Evolutionary conservation across 2,113 vertebrate species (phyloP), one percentile per base, ranked within the genome.

Genomic region (Collichthys lucidus): DNA sequence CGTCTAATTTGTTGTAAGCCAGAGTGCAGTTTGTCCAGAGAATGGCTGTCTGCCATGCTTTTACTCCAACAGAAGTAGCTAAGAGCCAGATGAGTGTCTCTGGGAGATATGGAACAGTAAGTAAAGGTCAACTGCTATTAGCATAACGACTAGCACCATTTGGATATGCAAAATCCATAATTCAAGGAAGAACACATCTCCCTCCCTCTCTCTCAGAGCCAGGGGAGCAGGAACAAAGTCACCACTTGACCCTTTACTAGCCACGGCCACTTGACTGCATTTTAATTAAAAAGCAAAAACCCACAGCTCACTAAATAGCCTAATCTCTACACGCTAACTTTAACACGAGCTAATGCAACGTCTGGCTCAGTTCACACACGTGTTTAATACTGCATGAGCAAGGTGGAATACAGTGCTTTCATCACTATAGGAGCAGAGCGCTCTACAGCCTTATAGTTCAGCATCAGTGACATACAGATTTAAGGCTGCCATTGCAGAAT

Each of bases 271-370:
- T 89, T 87, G 90, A 86, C 89, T 90, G 86, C 83, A 87, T 93
- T 95, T 93, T 94, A 95, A 94, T 95, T 93, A 94, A 92, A 91
- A 86, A 81, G 80, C 55, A 80, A 94, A 90, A 92, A 91, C 78
- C 65, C 74, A 85, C 78, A 87, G 90, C 78, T 80, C 85, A 44
- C 71, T 90, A 77, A 79, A 90, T 77, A 69, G 79, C 68, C 85
- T 89, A 81, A 90, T 88, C 84, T 89, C 60, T 82, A 86, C 85
- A 88, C 44, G 67, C 80, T 86, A 89, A 89, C 81, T 83, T 86
- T 89, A 90, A 86, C 83, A 83, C 69, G 53, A 80, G 80, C 82
- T 85, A 86, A 88, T 90, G 75, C 78, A 72, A 73, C 16, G 60
- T 50, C 72, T 69, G 74, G 66, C 82, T 74, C 84, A 60, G 86